Evolutionary conservation across 2,113 vertebrate genomes (phyloP), one percentile per base, ranked within the genome.

Genomic region (Paramormyrops kingsleyae): DNA sequence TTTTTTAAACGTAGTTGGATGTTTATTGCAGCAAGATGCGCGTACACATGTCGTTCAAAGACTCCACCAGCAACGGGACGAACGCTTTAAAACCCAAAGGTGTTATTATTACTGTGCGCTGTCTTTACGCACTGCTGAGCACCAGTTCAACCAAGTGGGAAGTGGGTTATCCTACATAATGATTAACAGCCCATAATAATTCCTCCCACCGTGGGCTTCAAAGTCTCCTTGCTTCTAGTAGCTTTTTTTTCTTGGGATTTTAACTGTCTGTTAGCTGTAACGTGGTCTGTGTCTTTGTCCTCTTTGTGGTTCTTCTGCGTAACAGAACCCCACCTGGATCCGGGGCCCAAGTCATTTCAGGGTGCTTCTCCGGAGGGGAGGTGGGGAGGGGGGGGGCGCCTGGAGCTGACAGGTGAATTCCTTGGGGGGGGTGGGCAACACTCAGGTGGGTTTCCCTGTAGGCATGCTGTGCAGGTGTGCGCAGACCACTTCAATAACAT

Each of bases 401-500:
- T 1, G 46, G 9, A 31, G n/a, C 47, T 7, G 46, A 52, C 84
- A 87, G 49, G n/a, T 50, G 47, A 50, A 35, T 44, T 39, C 42
- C 17, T 83, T 42, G 7, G 39, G 80, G 42, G 84, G 9, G 85
- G 49, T n/a, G 46, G 7, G 49, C n/a, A 52, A 7, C 49, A 35
- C 49, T 27, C 2, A 49, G 27, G 24, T 35, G 31, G 85, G 49
- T 27, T 39, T 52, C 49, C 84, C 84, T 47, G 10, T 52, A 52
- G 49, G 84, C 27, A 50, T 17, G 93, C 92, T 92, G 93, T 89
- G 87, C 88, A 90, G 92, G 92, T 88, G 90, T 90, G 85, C 13
- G n/a, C 74, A 84, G 83, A 46, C 42, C 87, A 87, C 93, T 93
- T 94, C 92, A 94, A 92, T 91, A 88, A 52, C 66, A 90, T 62